Conservation (phyloP, 1,140 invertebrate genomes). For the Drosophila elegans region DNA sequence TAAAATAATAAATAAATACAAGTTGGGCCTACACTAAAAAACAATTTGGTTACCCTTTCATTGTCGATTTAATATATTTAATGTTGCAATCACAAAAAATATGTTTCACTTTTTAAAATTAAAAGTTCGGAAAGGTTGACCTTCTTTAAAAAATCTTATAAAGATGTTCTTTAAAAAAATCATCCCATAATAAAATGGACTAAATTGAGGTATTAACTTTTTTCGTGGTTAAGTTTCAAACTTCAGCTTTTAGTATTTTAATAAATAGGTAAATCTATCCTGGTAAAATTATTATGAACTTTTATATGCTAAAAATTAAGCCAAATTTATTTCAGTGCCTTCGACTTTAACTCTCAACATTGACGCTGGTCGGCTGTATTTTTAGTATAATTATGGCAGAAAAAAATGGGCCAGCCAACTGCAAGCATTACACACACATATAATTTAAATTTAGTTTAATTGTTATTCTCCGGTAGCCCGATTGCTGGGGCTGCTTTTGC, state of each 20-base stretch:
- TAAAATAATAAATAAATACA: conserved; percentile 56
- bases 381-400: conserved; percentile 75
- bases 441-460: conserved; percentile 84
- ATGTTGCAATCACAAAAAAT: too few species aligned
- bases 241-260: too few species aligned
- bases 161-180: too few species aligned
- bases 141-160: too few species aligned
- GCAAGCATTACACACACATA: conserved; percentile 77
- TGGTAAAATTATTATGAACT: too few species aligned
- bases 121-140: too few species aligned
- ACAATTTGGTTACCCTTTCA: neutral
- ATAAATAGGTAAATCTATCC: too few species aligned
- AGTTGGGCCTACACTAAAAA: conserved; percentile 14
- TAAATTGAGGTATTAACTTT: too few species aligned
- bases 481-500: conserved; percentile 44
- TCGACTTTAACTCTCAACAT: conserved; percentile 20
- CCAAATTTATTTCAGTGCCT: conserved; percentile 1
- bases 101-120: too few species aligned
- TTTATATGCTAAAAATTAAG: too few species aligned
- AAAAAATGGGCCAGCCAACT: conserved; percentile 48
- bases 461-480: conserved; percentile 77
- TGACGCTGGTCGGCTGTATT: conserved; percentile 66
- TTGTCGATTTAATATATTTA: neutral
- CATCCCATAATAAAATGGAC: too few species aligned
- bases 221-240: too few species aligned